Base-by-base conservation (phyloP, 2,888 invertebrate genomes). In the Mesoligia furuncula region DNA sequence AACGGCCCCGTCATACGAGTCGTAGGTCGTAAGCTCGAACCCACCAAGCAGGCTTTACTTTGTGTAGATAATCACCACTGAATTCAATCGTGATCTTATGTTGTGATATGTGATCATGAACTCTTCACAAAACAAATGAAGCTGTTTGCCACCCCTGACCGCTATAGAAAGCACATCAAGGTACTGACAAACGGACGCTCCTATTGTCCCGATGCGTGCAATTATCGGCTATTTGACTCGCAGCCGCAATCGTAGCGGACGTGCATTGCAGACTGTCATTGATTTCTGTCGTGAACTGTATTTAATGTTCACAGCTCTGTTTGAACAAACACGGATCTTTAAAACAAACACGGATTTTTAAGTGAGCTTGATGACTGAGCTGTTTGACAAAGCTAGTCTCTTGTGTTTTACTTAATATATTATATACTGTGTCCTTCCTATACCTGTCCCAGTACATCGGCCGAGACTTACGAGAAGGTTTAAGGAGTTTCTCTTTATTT, bases 181-280 rank as follows among this genome's bases (percentile, higher is more conserved):
- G 77, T 54, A 79, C 67, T 59, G 67, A 61, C 83, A 72, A 81
- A 54, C 67, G 86, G 76, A 85, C 72, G 82, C 67, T 67, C 51
- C 77, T 73, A 88, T 85, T 88, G 87, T 90, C 81, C 79, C 85
- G 81, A 83, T 83, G 84, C 81, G 81, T 72, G 80, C 87, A 88
- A 90, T 91, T 90, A 91, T 88, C 88, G 85, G 75, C 85, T 85
- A 87, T 88, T 88, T 88, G 84, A 74, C 78, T 83, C 74, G 83
- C 85, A 85, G 80, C 87, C 80, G 81, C 78, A 75, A 80, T 69
- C 64, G 70, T 54, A 72, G 64, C 54, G 54, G 62, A 70, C 54
- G 68, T 74, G 83, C 24, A 66, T 75, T 24, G 69, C 86, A 73
- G 73, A 62, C 57, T 8, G 57, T 45, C 73, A 51, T 73, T 72